Conservation (phyloP, 2,888 invertebrate genomes). For the Drosophila merina region DNA sequence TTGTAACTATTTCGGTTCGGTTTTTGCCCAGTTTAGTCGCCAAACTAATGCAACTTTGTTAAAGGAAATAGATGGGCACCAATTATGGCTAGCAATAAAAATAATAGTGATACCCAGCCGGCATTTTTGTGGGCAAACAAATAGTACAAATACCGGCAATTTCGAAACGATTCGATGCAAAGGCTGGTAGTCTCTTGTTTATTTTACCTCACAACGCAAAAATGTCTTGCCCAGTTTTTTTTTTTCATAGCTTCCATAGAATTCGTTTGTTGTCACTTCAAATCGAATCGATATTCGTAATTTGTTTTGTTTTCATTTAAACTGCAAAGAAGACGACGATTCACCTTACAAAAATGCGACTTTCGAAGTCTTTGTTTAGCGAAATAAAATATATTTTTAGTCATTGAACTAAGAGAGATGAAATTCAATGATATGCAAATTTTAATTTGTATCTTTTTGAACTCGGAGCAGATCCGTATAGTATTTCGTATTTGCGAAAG, state of each 20-base stretch:
- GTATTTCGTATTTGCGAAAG: constrained; percentile 18
- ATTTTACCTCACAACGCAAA: constrained; percentile 30
- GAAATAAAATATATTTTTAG: constrained; percentile 12
- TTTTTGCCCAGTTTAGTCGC: constrained; percentile 7
- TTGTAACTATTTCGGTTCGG: constrained; percentile 23
- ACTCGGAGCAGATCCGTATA: constrained; percentile 4
- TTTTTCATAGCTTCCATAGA: neutral
- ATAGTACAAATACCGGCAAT: constrained; percentile 32
- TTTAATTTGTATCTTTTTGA: constrained; percentile 10
- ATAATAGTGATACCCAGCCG: constrained; percentile 18
- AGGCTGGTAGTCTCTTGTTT: constrained; percentile 11
- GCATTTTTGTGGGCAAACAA: constrained; percentile 35
- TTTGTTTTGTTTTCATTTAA: constrained; percentile 27
- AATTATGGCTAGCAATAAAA: constrained; percentile 11
- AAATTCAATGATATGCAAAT: constrained; percentile 27
- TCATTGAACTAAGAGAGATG: constrained; percentile 21
- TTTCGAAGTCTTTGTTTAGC: constrained; percentile 11
- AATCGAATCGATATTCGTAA: constrained; percentile 44
- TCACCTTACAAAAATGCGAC: constrained; percentile 42
- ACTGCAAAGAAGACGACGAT: constrained; percentile 21
- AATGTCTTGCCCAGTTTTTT: constrained; percentile 37
- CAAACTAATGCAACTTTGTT: constrained; percentile 17
- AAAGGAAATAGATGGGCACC: neutral
- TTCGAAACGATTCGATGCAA: constrained; percentile 28
- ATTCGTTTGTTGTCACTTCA: constrained; percentile 21